Conservation (phyloP, 2,888 invertebrate species). For the Apotomis betuletana region DNA sequence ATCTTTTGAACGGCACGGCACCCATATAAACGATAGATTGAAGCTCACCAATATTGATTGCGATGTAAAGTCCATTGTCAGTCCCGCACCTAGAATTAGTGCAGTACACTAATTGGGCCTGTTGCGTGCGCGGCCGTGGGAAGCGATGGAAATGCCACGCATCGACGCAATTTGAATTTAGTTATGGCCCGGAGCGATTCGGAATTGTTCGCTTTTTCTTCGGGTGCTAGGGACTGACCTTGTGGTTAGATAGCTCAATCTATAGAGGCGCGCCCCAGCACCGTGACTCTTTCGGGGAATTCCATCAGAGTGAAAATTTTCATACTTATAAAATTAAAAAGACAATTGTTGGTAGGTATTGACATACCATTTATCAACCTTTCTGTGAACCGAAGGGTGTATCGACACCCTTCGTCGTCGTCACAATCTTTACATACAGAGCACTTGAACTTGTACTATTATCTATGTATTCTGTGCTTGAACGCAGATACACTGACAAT, state of each 20-base stretch:
- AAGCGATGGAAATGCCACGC: conserved; percentile 71
- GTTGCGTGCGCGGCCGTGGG: conserved; percentile 78
- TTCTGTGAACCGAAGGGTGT: too few species aligned
- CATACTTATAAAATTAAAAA: too few species aligned
- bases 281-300: too few species aligned
- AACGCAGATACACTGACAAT: too few species aligned
- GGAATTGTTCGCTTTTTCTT: conserved; percentile 43
- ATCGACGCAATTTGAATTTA: conserved; percentile 66
- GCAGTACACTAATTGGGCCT: conserved; percentile 55
- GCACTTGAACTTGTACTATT: too few species aligned
- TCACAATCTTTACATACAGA: too few species aligned
- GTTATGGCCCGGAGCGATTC: conserved; percentile 64
- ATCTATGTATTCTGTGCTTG: too few species aligned
- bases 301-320: too few species aligned
- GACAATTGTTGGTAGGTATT: too few species aligned
- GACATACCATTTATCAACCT: too few species aligned
- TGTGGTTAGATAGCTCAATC: conserved; percentile 15
- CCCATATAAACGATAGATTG: neutral
- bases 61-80: conserved; percentile 6
- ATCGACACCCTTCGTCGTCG: too few species aligned
- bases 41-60: neutral
- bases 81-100: conserved; percentile 63
- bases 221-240: conserved; percentile 39
- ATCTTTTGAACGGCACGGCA: too few species aligned
- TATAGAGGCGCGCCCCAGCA: neutral